Evolutionary conservation across 1,140 invertebrate species (phyloP).

Genomic region (Diuraphis noxia): DNA sequence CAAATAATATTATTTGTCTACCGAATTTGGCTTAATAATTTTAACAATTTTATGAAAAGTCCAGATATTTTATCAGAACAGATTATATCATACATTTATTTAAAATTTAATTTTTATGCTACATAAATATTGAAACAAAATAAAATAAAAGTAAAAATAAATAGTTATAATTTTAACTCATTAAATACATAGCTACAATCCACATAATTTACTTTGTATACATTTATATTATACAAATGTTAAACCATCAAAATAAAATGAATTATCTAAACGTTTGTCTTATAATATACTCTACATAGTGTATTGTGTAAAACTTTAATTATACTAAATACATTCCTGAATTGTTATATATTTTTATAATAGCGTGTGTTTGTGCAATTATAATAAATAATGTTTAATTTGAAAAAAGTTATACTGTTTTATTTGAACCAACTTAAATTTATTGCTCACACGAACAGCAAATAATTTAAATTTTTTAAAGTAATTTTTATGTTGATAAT

Average conservation of each 20-base stretch:
- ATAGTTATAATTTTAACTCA: background rate
- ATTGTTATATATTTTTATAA: background rate
- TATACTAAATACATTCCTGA: background rate
- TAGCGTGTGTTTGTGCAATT: background rate
- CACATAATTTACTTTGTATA: background rate
- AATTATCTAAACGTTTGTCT: background rate
- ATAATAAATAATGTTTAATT: background rate
- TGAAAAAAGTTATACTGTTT: background rate
- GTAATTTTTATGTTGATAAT: background rate
- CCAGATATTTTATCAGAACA: background rate
- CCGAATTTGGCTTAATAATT: background rate
- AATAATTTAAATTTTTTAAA: background rate
- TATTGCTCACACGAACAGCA: background rate
- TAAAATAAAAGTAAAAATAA: background rate
- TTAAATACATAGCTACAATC: background rate
- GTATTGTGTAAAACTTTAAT: background rate
- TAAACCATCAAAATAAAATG: conserved; percentile 9
- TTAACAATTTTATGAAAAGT: background rate
- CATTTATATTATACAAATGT: background rate
- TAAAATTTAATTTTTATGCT: background rate
- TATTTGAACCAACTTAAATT: background rate
- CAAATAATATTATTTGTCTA: too few relatives aligned
- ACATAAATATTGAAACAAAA: background rate
- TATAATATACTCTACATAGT: background rate
- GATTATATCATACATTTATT: background rate